Evolutionary conservation across 2,797 vertebrate species (phyloP).

Genomic region (Bothrops alternatus): DNA sequence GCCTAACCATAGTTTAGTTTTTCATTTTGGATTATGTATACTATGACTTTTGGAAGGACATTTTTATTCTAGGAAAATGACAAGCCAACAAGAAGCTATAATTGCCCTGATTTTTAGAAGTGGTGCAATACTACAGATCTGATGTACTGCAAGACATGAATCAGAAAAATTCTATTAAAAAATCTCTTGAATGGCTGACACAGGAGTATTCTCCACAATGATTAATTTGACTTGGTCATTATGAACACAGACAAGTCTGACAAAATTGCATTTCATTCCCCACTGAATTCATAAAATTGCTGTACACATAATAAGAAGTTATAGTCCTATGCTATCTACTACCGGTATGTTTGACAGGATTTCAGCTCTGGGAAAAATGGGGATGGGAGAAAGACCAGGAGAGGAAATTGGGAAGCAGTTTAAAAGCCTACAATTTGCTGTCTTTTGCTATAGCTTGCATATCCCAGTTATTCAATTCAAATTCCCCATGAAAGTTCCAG

Average conservation of each 20-base stretch:
- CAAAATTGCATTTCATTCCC: constrained; percentile 92
- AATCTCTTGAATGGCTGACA: constrained; percentile 89
- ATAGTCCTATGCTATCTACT: constrained; percentile 56
- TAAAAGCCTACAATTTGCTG: constrained; percentile 54
- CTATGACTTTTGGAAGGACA: constrained; percentile 64
- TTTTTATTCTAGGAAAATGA: constrained; percentile 70
- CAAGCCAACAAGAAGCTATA: constrained; percentile 87
- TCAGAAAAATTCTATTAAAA: constrained; percentile 97
- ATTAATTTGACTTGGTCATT: constrained; percentile 95
- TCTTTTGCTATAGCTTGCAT: constrained; percentile 52
- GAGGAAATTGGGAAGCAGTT: constrained; percentile 45
- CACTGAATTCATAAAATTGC: constrained; percentile 79
- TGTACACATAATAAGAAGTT: constrained; percentile 64
- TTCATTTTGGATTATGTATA: constrained; percentile 63
- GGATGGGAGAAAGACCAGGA: constrained; percentile 11
- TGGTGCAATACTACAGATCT: constrained; percentile 85
- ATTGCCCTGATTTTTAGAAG: constrained; percentile 91
- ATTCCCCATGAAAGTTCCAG: constrained; percentile 9
- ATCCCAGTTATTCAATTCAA: constrained; percentile 40
- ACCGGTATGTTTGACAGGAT: constrained; percentile 51
- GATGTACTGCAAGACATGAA: constrained; percentile 86
- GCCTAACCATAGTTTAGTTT: constrained; percentile 61
- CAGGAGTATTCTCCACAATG: constrained; percentile 91
- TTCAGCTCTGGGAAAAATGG: constrained; percentile 55
- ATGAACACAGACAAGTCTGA: constrained; percentile 89